Evolutionary conservation across 2,113 vertebrate species (phyloP).

Genomic region (Hippopotamus amphibius): DNA sequence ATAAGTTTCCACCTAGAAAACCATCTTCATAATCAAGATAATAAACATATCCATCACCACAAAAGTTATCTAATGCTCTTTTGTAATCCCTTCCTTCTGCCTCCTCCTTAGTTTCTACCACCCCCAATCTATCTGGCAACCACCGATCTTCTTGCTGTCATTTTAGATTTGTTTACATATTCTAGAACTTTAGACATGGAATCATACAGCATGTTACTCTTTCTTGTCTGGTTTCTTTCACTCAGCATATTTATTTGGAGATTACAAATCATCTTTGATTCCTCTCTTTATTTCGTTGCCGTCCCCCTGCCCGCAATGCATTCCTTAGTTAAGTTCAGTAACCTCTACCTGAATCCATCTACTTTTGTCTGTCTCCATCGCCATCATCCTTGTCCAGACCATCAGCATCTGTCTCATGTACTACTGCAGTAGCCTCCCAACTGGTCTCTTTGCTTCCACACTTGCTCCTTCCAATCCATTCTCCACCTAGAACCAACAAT

Average conservation of each 20-base stretch:
- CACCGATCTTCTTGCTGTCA: background rate
- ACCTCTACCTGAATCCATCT: background rate
- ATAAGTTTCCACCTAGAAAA: background rate
- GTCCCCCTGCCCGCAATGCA: background rate
- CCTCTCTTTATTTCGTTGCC: background rate
- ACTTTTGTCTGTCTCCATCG: background rate
- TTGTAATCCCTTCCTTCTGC: background rate
- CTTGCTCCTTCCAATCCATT: background rate
- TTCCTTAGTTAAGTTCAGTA: background rate
- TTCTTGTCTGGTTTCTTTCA: background rate
- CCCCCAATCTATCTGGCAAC: background rate
- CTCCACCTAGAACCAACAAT: background rate
- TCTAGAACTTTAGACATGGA: conserved; percentile 2
- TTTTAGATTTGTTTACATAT: conserved; percentile 33
- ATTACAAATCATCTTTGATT: conserved; percentile 30
- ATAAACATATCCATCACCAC: background rate
- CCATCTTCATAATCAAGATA: background rate
- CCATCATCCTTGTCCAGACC: background rate
- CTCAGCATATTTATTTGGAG: conserved; percentile 6
- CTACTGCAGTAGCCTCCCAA: background rate
- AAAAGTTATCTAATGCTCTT: background rate
- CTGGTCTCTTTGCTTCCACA: background rate
- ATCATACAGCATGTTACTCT: background rate
- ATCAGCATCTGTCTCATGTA: background rate
- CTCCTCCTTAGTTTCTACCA: background rate